A percentile compares a stretch with the other conserved stretches of the same genome.
Evolutionary conservation across 2,797 vertebrate species (phyloP).

Genomic region (Apodemus agrarius): DNA sequence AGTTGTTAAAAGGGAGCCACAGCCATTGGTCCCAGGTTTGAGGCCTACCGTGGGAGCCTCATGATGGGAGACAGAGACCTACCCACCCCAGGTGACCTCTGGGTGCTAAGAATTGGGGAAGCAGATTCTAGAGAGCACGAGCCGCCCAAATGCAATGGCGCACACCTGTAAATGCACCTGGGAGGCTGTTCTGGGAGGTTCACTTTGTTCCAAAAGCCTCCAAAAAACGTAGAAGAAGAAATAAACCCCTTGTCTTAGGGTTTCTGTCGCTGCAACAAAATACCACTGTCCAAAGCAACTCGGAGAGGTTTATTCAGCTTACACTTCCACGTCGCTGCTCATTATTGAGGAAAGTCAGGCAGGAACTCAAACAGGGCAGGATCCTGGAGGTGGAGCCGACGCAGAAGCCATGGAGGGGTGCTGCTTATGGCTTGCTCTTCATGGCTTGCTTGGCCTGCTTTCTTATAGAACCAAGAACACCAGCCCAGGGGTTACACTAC

Average conservation of each 20-base stretch:
- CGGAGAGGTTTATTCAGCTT: not conserved
- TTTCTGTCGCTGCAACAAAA: not conserved
- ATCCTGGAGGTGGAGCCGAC: too few relatives aligned
- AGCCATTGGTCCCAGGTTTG: not conserved
- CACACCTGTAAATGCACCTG: not conserved
- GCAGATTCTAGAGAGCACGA: not conserved
- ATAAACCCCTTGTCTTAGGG: not conserved
- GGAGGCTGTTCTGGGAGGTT: not conserved
- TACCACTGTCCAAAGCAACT: not conserved
- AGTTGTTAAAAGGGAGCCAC: too few relatives aligned
- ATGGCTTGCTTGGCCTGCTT: not conserved
- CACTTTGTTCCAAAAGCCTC: not conserved
- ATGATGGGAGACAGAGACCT: not conserved
- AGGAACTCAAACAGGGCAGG: not conserved
- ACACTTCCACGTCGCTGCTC: not conserved
- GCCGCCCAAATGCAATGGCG: not conserved
- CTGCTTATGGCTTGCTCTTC: not conserved
- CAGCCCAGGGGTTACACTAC: too few relatives aligned
- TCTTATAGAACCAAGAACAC: not conserved
- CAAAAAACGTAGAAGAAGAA: not conserved
- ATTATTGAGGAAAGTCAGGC: not conserved
- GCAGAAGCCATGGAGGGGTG: not conserved
- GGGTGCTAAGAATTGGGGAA: not conserved
- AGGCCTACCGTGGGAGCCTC: not conserved
- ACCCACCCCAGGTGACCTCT: not conserved